A percentile compares a stretch with the other conserved stretches of the same genome.
These are phyloP conservation scores for Toxonevra muliebris DNA, from an alignment of 2,888 invertebrate species.

Conservation along the genomic window DNA sequence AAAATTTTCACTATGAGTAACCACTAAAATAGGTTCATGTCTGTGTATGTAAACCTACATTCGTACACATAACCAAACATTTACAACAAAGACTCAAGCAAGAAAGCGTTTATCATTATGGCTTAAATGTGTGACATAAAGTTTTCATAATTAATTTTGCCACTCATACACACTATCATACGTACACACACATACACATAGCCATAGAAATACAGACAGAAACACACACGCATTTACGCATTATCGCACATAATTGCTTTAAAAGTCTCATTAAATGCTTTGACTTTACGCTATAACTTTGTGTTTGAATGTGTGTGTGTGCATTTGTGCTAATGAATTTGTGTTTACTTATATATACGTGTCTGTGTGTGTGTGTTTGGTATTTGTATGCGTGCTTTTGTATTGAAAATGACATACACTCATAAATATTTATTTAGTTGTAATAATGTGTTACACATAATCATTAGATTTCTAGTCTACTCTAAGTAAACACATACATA, in stretches of 20 bases:
- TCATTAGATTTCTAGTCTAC: too few species aligned
- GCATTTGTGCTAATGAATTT: background rate
- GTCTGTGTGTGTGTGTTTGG: background rate
- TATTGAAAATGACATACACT: background rate
- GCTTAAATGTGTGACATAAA: slow-evolving; percentile 7
- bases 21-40: too few species aligned
- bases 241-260: slow-evolving; percentile 28
- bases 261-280: slow-evolving; percentile 32
- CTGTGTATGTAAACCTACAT: too few species aligned
- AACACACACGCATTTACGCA: background rate
- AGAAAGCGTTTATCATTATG: background rate
- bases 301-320: background rate
- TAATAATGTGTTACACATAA: background rate
- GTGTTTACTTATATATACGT: background rate
- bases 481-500: too few species aligned
- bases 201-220: too few species aligned
- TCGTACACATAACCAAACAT: background rate
- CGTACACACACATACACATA: background rate
- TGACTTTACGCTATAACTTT: slow-evolving; percentile 15
- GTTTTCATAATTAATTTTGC: slow-evolving; percentile 23
- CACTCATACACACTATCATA: background rate
- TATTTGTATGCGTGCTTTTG: background rate
- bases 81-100: background rate
- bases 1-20: too few species aligned
- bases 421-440: background rate